A percentile compares a stretch with the other conserved stretches of the same genome.
These are phyloP conservation scores for Anguilla megastoma DNA, from an alignment of 2,797 vertebrate species.

Conservation along the genomic window DNA sequence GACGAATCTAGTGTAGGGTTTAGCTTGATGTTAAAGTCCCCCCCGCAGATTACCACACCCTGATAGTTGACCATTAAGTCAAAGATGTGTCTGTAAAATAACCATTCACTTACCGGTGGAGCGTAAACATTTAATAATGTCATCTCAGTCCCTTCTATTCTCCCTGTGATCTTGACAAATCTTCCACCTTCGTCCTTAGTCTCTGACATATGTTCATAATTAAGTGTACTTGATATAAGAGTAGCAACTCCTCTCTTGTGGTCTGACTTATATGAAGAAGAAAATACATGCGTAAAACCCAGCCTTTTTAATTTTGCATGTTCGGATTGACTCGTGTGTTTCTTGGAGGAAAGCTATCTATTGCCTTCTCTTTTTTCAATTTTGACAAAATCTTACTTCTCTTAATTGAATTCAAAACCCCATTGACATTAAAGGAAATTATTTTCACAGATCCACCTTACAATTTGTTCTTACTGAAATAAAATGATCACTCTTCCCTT, in stretches of 20 bases:
- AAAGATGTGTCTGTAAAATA: too few relatives aligned
- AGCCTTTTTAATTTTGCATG: slow-evolving; percentile 39
- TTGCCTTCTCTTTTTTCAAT: too few relatives aligned
- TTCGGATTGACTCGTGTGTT: slow-evolving; percentile 14
- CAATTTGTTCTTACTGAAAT: too few relatives aligned
- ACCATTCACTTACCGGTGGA: neutral
- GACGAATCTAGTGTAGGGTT: too few relatives aligned
- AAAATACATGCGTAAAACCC: slow-evolving; percentile 36
- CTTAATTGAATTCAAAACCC: slow-evolving; percentile 26
- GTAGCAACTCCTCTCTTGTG: slow-evolving; percentile 28
- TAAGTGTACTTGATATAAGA: slow-evolving; percentile 26
- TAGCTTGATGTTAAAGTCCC: too few relatives aligned
- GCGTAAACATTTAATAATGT: neutral
- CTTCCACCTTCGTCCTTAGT: too few relatives aligned
- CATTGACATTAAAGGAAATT: slow-evolving; percentile 36
- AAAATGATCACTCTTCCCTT: too few relatives aligned
- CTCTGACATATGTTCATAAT: neutral
- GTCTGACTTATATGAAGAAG: slow-evolving; percentile 2
- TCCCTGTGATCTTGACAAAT: neutral
- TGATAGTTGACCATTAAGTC: too few relatives aligned
- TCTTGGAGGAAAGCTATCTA: slow-evolving; percentile 40
- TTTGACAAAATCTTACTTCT: slow-evolving; percentile 26
- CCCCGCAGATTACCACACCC: too few relatives aligned
- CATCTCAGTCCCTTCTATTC: slow-evolving; percentile 12
- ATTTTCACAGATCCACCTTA: too few relatives aligned